Evolutionary conservation across 2,888 invertebrate species (phyloP).

Genomic region (Tortrix viridana): DNA sequence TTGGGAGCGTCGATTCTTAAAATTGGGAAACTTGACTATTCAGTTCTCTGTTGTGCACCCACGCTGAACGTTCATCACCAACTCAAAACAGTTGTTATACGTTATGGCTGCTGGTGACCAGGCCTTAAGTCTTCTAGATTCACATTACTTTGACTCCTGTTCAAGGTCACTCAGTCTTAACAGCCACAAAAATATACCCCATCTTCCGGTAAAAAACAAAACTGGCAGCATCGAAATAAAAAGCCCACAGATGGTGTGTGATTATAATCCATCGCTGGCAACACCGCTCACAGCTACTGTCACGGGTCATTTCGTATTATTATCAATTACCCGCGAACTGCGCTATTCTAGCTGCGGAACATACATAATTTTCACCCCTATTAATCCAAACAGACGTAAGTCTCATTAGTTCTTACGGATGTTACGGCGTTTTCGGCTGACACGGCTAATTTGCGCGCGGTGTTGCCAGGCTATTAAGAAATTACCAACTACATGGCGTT

Average conservation of each 20-base stretch:
- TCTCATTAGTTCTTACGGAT: background rate
- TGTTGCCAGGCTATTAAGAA: conserved; percentile 55
- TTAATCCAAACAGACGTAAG: conserved; percentile 11
- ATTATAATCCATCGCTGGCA: conserved; percentile 62
- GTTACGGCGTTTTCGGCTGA: conserved; percentile 3
- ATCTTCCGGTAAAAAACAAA: conserved; percentile 35
- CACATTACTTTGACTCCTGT: too few species aligned
- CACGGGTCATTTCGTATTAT: conserved; percentile 80
- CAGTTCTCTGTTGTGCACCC: too few species aligned
- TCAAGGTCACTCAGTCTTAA: too few species aligned
- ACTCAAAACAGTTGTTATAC: background rate
- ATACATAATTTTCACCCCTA: conserved; percentile 45
- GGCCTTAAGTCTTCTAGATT: too few species aligned
- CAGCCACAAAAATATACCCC: too few species aligned
- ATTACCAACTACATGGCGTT: conserved; percentile 33
- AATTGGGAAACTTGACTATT: too few species aligned
- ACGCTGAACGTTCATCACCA: too few species aligned
- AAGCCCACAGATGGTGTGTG: conserved; percentile 54
- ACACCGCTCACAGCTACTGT: conserved; percentile 76
- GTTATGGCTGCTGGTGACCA: too few species aligned
- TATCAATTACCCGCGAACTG: conserved; percentile 76
- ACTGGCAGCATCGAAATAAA: conserved; percentile 51
- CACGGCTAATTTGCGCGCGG: conserved; percentile 42
- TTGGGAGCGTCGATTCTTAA: too few species aligned
- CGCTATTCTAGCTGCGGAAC: conserved; percentile 60